phyloP scores from a whole-genome alignment of 2,113 vertebrate species.

The Calidris pygmaea region DNA sequence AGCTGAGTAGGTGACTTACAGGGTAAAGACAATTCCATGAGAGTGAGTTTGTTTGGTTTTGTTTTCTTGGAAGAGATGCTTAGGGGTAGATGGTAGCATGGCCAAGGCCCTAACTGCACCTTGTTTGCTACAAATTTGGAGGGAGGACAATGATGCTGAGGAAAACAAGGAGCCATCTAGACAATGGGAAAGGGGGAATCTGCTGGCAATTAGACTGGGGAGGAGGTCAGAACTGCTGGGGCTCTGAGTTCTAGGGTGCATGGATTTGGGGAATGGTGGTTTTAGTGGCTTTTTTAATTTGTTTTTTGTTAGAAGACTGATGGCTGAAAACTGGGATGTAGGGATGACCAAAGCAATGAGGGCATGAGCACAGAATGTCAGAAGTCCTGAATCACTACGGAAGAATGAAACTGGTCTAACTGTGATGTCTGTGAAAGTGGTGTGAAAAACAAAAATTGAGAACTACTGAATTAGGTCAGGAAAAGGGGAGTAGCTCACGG shows the following conservation, averaged over 20 bases:
- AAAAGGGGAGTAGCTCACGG: background rate
- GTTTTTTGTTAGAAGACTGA: background rate
- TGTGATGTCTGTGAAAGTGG: background rate
- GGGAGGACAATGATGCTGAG: background rate
- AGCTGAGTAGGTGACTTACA: background rate
- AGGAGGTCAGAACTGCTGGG: background rate
- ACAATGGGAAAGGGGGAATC: background rate
- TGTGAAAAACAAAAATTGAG: background rate
- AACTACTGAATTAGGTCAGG: background rate
- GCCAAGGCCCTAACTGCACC: background rate
- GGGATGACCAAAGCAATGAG: background rate
- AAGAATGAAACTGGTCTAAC: background rate
- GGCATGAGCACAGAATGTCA: background rate
- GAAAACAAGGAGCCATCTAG: background rate
- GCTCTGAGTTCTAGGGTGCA: background rate
- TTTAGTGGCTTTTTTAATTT: background rate
- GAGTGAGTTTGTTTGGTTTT: background rate
- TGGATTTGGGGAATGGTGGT: background rate
- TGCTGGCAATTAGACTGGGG: background rate
- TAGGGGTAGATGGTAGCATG: background rate
- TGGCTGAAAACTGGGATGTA: background rate
- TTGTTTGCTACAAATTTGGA: background rate
- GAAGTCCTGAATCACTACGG: background rate
- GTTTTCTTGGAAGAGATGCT: background rate
- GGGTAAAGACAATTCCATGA: background rate